These are phyloP conservation scores for Cydia fagiglandana DNA, from an alignment of 1,140 invertebrate genomes.

Conservation along the genomic window DNA sequence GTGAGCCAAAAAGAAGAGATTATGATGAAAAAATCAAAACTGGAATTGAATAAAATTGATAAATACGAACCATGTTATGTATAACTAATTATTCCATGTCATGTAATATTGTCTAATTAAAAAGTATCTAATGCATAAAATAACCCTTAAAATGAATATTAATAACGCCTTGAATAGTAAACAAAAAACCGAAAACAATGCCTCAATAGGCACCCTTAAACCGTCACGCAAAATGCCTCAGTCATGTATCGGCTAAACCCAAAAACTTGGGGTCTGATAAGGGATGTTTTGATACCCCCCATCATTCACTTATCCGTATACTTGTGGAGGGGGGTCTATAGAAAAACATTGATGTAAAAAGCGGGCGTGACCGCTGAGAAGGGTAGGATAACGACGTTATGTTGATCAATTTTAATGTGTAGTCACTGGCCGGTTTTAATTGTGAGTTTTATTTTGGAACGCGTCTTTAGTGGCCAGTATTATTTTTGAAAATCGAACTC, in stretches of 20 bases:
- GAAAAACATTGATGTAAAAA: conserved; percentile 79
- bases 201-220: conserved; percentile 29
- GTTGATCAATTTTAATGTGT: conserved; percentile 77
- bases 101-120: not conserved
- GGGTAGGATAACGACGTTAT: conserved; percentile 78
- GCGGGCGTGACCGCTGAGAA: conserved; percentile 76
- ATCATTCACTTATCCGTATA: conserved; percentile 64
- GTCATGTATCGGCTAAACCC: conserved; percentile 65
- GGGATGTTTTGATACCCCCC: conserved; percentile 75
- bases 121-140: not conserved
- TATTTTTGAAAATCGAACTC: not conserved
- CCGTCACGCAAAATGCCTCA: conserved; percentile 50
- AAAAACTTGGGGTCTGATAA: conserved; percentile 66
- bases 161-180: not conserved
- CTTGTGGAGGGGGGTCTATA: conserved; percentile 58
- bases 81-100: not conserved
- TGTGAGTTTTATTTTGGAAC: conserved; percentile 9
- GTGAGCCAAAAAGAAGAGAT: no score
- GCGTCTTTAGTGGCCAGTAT: not conserved
- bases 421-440: conserved; percentile 23
- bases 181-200: conserved; percentile 11
- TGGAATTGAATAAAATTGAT: no score
- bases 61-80: not conserved
- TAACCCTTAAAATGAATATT: conserved; percentile 4
- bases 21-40: not conserved